Percentiles rank a stretch among this genome's conserved stretches.
Conservation (phyloP, 1,140 invertebrate species). For the Chironomus tepperi region DNA sequence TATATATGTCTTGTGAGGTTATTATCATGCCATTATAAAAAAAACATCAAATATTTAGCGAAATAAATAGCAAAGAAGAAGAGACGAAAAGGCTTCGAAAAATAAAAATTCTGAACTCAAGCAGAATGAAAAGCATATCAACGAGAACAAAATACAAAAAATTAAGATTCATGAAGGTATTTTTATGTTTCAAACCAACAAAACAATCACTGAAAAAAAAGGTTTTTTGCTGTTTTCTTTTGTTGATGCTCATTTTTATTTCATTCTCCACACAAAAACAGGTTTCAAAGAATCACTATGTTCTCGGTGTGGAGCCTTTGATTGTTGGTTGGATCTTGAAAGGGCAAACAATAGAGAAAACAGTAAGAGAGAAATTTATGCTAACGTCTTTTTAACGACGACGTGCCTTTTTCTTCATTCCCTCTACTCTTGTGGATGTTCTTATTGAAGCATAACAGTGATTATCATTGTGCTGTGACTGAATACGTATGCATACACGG, state of each 20-base stretch:
- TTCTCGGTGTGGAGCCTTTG: neutral
- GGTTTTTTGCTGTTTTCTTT: neutral
- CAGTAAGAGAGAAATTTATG: neutral
- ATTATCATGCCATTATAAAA: neutral
- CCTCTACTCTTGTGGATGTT: neutral
- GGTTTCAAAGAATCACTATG: neutral
- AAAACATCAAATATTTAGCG: neutral
- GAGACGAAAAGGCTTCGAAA: neutral
- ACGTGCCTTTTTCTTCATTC: neutral
- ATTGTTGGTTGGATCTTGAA: neutral
- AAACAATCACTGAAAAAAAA: neutral
- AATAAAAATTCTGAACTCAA: too few species aligned
- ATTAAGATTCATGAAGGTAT: slow-evolving; percentile 4
- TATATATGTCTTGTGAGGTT: neutral
- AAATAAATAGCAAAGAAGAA: neutral
- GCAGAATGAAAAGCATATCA: neutral
- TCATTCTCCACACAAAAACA: slow-evolving; percentile 7
- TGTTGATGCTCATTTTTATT: slow-evolving; percentile 4
- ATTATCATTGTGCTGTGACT: neutral
- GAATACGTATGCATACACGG: too few species aligned
- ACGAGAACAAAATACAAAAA: neutral
- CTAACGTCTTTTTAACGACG: neutral
- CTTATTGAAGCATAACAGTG: slow-evolving; percentile 1
- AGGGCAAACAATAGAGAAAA: neutral
- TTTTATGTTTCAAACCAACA: slow-evolving; percentile 3